Conservation (phyloP, 2,113 vertebrate species). For the Istiophorus platypterus region DNA sequence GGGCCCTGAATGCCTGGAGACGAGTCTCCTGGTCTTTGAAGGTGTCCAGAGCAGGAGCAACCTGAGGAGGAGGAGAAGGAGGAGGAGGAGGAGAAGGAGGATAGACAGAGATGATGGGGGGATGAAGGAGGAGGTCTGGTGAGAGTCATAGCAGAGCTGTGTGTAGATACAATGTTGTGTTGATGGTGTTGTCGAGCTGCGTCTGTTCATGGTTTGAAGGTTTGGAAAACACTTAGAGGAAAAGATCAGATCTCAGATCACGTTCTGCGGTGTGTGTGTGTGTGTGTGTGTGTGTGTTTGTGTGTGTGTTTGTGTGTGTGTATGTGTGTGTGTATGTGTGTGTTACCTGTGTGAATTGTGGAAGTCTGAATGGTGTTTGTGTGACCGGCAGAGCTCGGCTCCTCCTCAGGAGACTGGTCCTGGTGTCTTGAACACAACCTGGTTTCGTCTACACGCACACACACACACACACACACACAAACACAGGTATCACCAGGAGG, state of each 20-base stretch:
- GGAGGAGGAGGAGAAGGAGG: slow-evolving; percentile 25
- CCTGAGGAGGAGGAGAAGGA: slow-evolving; percentile 71
- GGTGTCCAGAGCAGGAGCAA: slow-evolving; percentile 86
- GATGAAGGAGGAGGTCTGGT: too few species aligned
- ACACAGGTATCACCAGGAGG: neutral
- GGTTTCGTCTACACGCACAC: slow-evolving; percentile 63
- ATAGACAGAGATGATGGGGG: too few species aligned
- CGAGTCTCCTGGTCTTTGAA: slow-evolving; percentile 78
- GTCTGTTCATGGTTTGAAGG: too few species aligned
- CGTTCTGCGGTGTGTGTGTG: too few species aligned
- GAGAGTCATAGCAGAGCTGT: too few species aligned
- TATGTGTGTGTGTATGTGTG: slow-evolving; percentile 5
- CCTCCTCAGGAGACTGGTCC: slow-evolving; percentile 85
- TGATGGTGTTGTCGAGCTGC: too few species aligned
- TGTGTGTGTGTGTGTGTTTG: slow-evolving; percentile 26
- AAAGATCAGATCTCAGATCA: too few species aligned
- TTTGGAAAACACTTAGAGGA: too few species aligned
- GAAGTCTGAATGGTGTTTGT: neutral
- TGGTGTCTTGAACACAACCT: slow-evolving; percentile 77
- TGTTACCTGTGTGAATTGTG: slow-evolving; percentile 18
- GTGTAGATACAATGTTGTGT: too few species aligned
- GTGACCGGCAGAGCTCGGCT: slow-evolving; percentile 33
- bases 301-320: neutral
- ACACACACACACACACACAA: slow-evolving; percentile 7
- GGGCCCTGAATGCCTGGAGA: slow-evolving; percentile 75